A percentile compares a stretch with the other conserved stretches of the same genome.
Conservation (phyloP, 2,797 vertebrate genomes). For the Micrastur ruficollis region DNA sequence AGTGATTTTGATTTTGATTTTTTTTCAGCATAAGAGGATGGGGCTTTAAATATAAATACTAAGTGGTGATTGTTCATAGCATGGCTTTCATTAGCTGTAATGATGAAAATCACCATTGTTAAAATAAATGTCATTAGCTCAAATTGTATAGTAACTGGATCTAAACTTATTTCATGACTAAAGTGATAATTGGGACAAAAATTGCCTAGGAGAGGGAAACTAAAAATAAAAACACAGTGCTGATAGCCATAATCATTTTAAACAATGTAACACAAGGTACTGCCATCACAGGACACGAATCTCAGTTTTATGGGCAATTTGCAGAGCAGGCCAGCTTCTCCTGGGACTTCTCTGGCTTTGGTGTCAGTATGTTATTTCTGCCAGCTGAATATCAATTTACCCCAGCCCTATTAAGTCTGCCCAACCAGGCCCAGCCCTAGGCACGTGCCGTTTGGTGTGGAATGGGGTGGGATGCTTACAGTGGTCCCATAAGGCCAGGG, state of each 20-base stretch:
- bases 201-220: constrained; percentile 19
- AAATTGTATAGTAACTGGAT: constrained; percentile 41
- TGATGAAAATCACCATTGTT: constrained; percentile 59
- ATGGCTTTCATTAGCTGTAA: constrained; percentile 43
- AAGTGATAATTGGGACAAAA: constrained; percentile 48
- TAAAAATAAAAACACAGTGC: constrained; percentile 38
- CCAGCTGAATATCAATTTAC: not conserved
- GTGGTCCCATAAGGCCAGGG: not conserved
- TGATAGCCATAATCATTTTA: constrained; percentile 35
- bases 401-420: not conserved
- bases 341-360: not conserved
- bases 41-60: constrained; percentile 14
- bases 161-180: constrained; percentile 52
- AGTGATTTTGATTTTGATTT: not conserved
- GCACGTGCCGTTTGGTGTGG: not conserved
- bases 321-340: not conserved
- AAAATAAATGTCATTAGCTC: constrained; percentile 55
- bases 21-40: not conserved
- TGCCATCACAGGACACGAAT: not conserved
- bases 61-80: not conserved
- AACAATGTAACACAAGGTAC: not conserved
- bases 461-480: not conserved
- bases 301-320: constrained; percentile 18
- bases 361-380: not conserved
- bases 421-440: not conserved